These are phyloP conservation scores for Stenurella melanura DNA, from an alignment of 2,888 invertebrate genomes.

Conservation along the genomic window DNA sequence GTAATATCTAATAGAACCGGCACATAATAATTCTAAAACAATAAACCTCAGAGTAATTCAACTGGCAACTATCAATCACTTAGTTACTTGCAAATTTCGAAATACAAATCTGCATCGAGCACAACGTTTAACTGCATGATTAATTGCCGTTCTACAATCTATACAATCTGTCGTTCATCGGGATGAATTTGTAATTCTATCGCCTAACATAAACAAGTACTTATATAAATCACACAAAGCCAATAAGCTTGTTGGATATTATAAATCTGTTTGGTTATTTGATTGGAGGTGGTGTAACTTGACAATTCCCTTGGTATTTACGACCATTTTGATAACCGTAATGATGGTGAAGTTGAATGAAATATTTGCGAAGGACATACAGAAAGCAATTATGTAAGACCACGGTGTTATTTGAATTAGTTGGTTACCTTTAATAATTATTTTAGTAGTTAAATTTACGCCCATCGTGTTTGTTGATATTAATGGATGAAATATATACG, in stretches of 20 bases:
- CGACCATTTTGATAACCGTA: background rate
- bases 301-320: conserved; percentile 14
- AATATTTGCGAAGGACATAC: background rate
- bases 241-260: conserved; percentile 31
- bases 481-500: too few species aligned
- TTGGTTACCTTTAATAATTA: too few species aligned
- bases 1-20: background rate
- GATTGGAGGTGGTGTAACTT: conserved; percentile 17
- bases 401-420: too few species aligned
- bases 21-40: conserved; percentile 8
- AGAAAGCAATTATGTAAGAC: background rate
- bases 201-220: conserved; percentile 34
- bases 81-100: conserved; percentile 19
- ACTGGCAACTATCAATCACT: conserved; percentile 20
- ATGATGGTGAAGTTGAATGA: background rate
- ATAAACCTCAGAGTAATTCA: conserved; percentile 9
- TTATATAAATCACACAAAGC: conserved; percentile 30
- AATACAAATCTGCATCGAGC: conserved; percentile 25
- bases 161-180: conserved; percentile 18
- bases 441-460: too few species aligned
- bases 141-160: conserved; percentile 17
- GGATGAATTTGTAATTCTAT: conserved; percentile 14
- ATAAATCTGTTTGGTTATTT: conserved; percentile 14
- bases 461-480: too few species aligned
- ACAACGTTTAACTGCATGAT: conserved; percentile 23